Base-by-base conservation (phyloP, 64 coral and sea anemone genomes). In the Dendrophyllia cribrosa region DNA sequence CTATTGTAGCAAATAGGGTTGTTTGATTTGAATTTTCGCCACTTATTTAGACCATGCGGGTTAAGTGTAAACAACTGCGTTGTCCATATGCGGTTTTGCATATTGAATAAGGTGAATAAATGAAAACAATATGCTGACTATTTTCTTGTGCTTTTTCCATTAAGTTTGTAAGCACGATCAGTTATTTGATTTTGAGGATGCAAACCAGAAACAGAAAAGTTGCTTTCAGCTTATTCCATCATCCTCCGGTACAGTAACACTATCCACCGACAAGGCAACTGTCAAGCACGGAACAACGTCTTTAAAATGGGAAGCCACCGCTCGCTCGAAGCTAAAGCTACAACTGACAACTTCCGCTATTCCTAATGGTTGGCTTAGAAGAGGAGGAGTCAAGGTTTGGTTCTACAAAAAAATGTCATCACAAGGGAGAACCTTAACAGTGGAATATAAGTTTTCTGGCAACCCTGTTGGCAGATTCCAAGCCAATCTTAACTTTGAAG, bases 341-440 rank as follows among this genome's bases (percentile, higher is more conserved):
- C 1, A 80, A 1, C 5, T 16, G 0, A 4, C 77, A 4, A 43
- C 50, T 8, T 13, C 21, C n/a, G 9, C 4, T 1, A 80, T 80
- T 60, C 51, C 77, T 5, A 44, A 16, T 6, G 6, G 6, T 2
- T 80, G 77, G 77, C 43, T 84, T 9, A 5, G 19, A 11, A 10
- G 43, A 10, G 89, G 89, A 63, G 89, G 89, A 11, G 43, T 91
- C 3, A 91, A 91, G 45, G 66, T 91, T 15, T 91, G 89, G 66
- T 53, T 91, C 9, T 91, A 91, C 66, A 78, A 91, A 12, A 77
- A 91, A 22, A 59, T 5, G 0, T 7, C 65, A 58, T 49, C 59
- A 9, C 13, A 44, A 1, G 50, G 66, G 24, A 53, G 61, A 48
- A 20, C 24, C 3, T 7, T 82, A 10, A 20, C 8, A 50, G 55